Base-by-base conservation (phyloP, 2,888 invertebrate genomes). In the Allolobophora icterica region DNA sequence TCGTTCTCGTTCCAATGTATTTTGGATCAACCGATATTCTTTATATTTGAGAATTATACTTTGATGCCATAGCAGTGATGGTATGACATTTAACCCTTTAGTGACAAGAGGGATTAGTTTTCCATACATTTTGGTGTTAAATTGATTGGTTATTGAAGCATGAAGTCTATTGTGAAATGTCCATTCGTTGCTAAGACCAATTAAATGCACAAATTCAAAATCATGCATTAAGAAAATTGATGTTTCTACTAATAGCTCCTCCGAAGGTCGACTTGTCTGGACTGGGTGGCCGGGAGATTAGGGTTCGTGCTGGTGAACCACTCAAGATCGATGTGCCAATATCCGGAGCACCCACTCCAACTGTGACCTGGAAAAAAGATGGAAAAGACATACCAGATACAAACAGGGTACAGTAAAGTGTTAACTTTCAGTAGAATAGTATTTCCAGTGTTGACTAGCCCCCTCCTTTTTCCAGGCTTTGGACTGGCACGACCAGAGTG, bases 281-380 rank as follows among this genome's bases (percentile, higher is more conserved):
- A 21, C 96, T 99, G 91, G 95, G 95, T 30, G 98, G 99, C 90
- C 97, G 97, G 94, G 98, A 98, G 95, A 97, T 99, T 94, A 98
- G 98, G 95, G 98, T 99, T 42, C 97, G 98, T 91, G 99, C 99
- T 93, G 99, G 99, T 91, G 99, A 99, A 95, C 99, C 99, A 3
- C 97, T 99, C 94, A 98, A 98, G 95, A 97, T 99, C 93, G 97
- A 97, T 95, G 98, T 99, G 95, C 99, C 99, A 92, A 97, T 99
- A 93, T 97, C 97, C 93, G 99, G 99, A 92, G 98, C 99, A 58
- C 99, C 99, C 1, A 97, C 97, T 91, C 99, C 99, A 0, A 97
- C 96, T 30, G 97, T 99, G 92, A 97, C 97, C 94, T 99, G 99
- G 99, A 97, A 94, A n/a, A 95, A 95, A 92, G 92, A 92, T 91